Conservation (phyloP, 2,113 vertebrate genomes). For the Nibea coibor region DNA sequence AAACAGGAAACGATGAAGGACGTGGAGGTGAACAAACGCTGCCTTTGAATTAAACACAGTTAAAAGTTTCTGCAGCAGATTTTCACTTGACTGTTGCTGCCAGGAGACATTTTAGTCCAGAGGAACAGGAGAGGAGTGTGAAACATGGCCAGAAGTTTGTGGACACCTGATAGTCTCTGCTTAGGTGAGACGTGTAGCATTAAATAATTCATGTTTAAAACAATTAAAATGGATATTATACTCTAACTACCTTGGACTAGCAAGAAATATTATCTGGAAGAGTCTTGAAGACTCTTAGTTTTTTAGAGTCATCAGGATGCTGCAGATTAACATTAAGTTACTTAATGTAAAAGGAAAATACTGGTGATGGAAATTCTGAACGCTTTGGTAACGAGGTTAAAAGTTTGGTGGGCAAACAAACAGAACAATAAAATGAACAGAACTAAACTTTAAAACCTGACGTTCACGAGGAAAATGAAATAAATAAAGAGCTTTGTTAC, state of each 20-base stretch:
- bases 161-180: not conserved
- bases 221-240: too few species aligned
- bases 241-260: too few species aligned
- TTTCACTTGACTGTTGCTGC: not conserved
- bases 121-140: not conserved
- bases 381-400: not conserved
- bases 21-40: not conserved
- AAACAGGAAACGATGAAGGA: not conserved
- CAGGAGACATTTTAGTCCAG: not conserved
- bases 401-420: slow-evolving; percentile 15
- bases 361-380: not conserved
- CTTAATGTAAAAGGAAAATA: not conserved
- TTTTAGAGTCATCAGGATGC: not conserved
- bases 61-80: slow-evolving; percentile 7
- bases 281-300: not conserved
- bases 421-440: not conserved
- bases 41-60: slow-evolving; percentile 21
- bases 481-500: not conserved
- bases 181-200: not conserved
- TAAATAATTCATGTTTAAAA: not conserved
- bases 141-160: not conserved
- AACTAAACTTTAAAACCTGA: slow-evolving; percentile 3
- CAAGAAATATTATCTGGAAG: too few species aligned
- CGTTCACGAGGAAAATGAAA: not conserved
- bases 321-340: not conserved